Conservation (phyloP, 2,113 vertebrate species). For the Colistium nudipinnis region DNA sequence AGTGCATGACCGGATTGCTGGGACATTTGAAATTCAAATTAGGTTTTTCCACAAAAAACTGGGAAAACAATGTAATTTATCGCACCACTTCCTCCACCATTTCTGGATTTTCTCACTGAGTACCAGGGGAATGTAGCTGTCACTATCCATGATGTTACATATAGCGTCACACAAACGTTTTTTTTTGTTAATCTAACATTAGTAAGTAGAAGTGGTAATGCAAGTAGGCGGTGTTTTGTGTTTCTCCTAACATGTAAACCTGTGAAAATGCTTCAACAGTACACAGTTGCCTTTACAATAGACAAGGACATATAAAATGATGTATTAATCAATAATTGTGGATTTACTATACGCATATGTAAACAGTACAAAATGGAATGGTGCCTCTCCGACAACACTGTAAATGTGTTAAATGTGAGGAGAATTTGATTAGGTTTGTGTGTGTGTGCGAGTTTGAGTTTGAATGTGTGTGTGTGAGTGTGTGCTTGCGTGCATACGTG, state of each 20-base stretch:
- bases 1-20: not conserved
- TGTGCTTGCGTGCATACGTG: conserved; percentile 39
- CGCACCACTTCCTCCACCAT: not conserved
- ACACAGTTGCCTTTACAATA: too few relatives aligned
- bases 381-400: not conserved
- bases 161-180: too few relatives aligned
- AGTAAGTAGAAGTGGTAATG: too few relatives aligned
- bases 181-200: too few relatives aligned
- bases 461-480: not conserved
- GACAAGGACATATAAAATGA: too few relatives aligned
- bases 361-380: not conserved
- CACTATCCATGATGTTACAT: not conserved
- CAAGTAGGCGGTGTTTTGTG: too few relatives aligned
- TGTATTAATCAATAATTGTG: too few relatives aligned
- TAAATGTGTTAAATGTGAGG: not conserved
- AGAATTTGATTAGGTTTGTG: not conserved
- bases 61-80: conserved; percentile 15
- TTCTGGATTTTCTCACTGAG: not conserved
- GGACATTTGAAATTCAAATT: conserved; percentile 8
- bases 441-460: conserved; percentile 5
- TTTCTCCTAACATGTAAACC: too few relatives aligned
- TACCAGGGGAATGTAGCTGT: not conserved
- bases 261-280: too few relatives aligned
- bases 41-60: not conserved
- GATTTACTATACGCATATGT: too few relatives aligned